Evolutionary conservation across 2,113 vertebrate species (phyloP), one percentile per base, ranked within the genome.

Genomic region (Hoplias malabaricus): DNA sequence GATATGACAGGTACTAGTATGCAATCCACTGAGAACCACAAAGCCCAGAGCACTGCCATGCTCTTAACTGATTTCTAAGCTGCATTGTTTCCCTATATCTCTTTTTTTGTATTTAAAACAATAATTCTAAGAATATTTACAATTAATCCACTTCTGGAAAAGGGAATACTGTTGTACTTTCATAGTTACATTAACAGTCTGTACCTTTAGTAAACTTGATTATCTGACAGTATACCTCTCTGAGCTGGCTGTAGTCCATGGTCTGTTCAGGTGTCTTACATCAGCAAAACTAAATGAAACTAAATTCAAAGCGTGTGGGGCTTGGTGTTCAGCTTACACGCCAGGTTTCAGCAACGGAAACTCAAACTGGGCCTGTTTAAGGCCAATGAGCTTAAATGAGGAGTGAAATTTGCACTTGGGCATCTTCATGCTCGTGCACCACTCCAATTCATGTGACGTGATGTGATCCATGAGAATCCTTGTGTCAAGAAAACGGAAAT

Each of bases 381-480:
- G 16, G 14, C 31, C 56, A 63, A 14, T 73, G n/a, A 43, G 12
- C 34, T 56, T n/a, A 56, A 56, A 76, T 29, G 31, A 36, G 34
- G 66, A 53, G 65, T 33, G 34, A 75, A 78, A 70, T 56, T 23
- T 33, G 34, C 48, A 36, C 69, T 78, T 73, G 61, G 48, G 70
- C 27, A 31, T 5, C 56, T 62, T 53, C 59, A 59, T 63, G 62
- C 34, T 78, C 61, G 43, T 36, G 14, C 46, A 1, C 4, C 3
- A 50, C 25, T 40, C 46, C 62, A 78, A 53, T 71, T 43, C 71
- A 78, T 34, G 66, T 50, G 23, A 70, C 27, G 76, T 23, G 50
- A 63, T 53, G 42, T 68, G 63, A 62, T 46, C 43, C 16, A 54
- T 75, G 21, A 38, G 59, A 69, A 75, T 12, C 13, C 16, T 76